Evolutionary conservation across 2,888 invertebrate species (phyloP).

Genomic region (Rosalia funebris): DNA sequence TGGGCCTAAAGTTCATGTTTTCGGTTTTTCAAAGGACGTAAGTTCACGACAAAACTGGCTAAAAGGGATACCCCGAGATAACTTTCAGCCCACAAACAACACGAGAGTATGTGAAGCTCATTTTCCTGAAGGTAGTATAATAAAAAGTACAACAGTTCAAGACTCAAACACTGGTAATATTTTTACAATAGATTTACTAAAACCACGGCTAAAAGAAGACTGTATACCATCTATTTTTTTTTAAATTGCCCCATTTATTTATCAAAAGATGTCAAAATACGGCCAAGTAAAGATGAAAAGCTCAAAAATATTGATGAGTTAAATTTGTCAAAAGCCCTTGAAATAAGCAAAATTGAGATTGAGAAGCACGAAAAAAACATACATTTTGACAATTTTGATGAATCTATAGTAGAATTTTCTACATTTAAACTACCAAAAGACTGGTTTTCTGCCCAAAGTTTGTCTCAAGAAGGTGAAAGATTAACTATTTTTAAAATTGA

Average conservation of each 20-base stretch:
- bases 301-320: too few species aligned
- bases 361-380: too few species aligned
- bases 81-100: conserved; percentile 1
- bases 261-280: background rate
- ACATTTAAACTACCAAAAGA: too few species aligned
- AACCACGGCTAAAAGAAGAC: background rate
- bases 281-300: too few species aligned
- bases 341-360: too few species aligned
- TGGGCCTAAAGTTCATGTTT: conserved; percentile 5
- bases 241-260: background rate
- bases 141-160: background rate
- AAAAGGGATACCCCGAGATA: background rate
- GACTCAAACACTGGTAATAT: conserved; percentile 2
- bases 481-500: too few species aligned
- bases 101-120: background rate
- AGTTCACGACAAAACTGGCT: background rate
- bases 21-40: conserved; percentile 3
- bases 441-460: too few species aligned
- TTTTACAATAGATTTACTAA: conserved; percentile 3
- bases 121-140: background rate
- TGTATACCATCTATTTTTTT: background rate
- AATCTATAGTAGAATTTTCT: too few species aligned
- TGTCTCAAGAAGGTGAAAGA: too few species aligned
- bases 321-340: too few species aligned
- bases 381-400: too few species aligned